These are phyloP conservation scores for Myrmophylax atrothorax DNA, from an alignment of 2,113 vertebrate genomes.

Conservation along the genomic window DNA sequence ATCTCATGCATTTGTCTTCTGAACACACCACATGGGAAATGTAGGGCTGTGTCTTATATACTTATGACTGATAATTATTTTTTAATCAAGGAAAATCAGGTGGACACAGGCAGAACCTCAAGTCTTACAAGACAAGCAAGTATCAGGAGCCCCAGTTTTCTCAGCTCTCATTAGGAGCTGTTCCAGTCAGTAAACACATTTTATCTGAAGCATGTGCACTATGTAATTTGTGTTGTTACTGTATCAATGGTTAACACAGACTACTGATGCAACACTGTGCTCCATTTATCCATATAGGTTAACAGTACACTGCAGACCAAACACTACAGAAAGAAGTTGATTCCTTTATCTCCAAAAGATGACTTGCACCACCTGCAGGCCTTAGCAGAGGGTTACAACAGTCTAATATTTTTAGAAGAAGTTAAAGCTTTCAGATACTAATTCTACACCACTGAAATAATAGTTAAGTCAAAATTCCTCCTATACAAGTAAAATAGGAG, in stretches of 20 bases:
- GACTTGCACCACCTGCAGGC: conserved; percentile 55
- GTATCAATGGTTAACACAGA: not conserved
- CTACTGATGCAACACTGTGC: not conserved
- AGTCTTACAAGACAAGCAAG: not conserved
- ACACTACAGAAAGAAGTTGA: not conserved
- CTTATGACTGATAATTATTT: not conserved
- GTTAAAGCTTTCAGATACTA: not conserved
- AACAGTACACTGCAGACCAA: not conserved
- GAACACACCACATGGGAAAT: not conserved
- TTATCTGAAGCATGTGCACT: not conserved
- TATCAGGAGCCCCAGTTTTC: not conserved
- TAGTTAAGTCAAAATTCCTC: not conserved
- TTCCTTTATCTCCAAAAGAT: not conserved
- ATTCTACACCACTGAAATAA: not conserved
- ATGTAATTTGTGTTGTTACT: not conserved
- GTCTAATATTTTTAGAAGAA: not conserved
- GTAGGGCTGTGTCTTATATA: not conserved
- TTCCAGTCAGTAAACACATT: not conserved
- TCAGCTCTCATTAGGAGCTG: not conserved
- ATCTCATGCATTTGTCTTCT: not conserved
- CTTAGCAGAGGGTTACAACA: not conserved
- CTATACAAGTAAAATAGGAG: not conserved
- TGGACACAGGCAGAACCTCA: not conserved
- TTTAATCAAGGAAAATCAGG: not conserved
- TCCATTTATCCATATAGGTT: not conserved